A percentile compares a stretch with the other conserved stretches of the same genome.
These are phyloP conservation scores for Cricetomys ansorgei DNA, from an alignment of 2,113 vertebrate species.

Conservation along the genomic window DNA sequence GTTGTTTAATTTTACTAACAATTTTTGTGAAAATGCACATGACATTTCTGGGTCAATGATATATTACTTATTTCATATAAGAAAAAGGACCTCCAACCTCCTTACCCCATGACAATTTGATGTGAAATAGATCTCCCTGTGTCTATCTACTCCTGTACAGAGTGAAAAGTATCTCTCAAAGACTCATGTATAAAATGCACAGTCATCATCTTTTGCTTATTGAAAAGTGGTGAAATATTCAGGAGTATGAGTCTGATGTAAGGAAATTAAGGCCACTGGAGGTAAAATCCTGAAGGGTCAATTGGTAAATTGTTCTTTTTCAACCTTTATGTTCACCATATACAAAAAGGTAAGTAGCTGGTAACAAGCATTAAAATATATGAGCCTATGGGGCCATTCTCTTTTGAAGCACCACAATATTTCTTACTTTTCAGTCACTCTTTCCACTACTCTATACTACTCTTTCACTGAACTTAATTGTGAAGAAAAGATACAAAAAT, in stretches of 20 bases:
- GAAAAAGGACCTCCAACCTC: not conserved
- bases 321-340: not conserved
- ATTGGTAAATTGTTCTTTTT: not conserved
- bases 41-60: not conserved
- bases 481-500: not conserved
- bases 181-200: not conserved
- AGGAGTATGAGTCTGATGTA: not conserved
- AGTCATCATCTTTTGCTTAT: not conserved
- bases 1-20: not conserved
- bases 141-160: not conserved
- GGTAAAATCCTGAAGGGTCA: not conserved
- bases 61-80: not conserved
- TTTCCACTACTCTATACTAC: not conserved
- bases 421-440: not conserved
- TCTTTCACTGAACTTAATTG: not conserved
- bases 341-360: not conserved
- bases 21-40: not conserved
- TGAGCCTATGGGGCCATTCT: not conserved
- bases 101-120: not conserved
- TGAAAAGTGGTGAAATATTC: not conserved
- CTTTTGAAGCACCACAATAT: not conserved
- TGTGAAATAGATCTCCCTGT: not conserved
- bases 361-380: not conserved
- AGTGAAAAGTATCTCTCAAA: not conserved
- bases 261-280: not conserved